Base-by-base conservation (phyloP, 2,888 invertebrate species). In the Hypolimnas misippus region DNA sequence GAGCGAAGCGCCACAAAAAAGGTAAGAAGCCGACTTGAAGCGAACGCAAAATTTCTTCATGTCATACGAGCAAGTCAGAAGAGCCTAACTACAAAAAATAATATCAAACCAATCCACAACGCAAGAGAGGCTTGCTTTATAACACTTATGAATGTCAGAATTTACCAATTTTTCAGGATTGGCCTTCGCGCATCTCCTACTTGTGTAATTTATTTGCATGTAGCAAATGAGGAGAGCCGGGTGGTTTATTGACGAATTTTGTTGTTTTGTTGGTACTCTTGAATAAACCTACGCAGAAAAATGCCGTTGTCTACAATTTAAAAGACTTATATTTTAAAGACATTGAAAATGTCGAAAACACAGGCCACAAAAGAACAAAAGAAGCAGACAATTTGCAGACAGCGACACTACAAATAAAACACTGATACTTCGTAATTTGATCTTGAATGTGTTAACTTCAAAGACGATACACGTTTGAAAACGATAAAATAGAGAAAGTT, bases 201-300 rank as follows among this genome's bases (percentile, higher is more conserved):
- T 89, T 89, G 86, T 82, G 83, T 79, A 89, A 86, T 86, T 88
- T 89, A 83, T 88, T 89, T 83, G 87, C 84, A 83, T 89, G 91
- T 80, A 91, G 89, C 86, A 91, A 89, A 81, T 89, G 89, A 76
- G 90, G 88, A 78, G 90, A 84, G 78, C 87, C 88, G 75, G 89
- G 86, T 75, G 87, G 83, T 66, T 88, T 87, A 86, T 88, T 87
- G 77, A 76, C 84, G 83, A 87, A 86, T 85, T 89, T 90, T 83
- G 90, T 86, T 59, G 89, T 86, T 81, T 82, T 82, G 73, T 76
- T 75, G 67, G 78, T 72, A 71, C 75, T 76, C 90, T 86, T 89
- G 86, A 85, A 85, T 78, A 86, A 77, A 90, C 91, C 91, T 91
- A 91, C 71, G 88, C 82, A 89, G 44, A 82, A 84, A 89, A 81